A percentile compares a stretch with the other conserved stretches of the same genome.
These are phyloP conservation scores for Eucriotettix oculatus DNA, from an alignment of 2,888 invertebrate genomes.

Conservation along the genomic window DNA sequence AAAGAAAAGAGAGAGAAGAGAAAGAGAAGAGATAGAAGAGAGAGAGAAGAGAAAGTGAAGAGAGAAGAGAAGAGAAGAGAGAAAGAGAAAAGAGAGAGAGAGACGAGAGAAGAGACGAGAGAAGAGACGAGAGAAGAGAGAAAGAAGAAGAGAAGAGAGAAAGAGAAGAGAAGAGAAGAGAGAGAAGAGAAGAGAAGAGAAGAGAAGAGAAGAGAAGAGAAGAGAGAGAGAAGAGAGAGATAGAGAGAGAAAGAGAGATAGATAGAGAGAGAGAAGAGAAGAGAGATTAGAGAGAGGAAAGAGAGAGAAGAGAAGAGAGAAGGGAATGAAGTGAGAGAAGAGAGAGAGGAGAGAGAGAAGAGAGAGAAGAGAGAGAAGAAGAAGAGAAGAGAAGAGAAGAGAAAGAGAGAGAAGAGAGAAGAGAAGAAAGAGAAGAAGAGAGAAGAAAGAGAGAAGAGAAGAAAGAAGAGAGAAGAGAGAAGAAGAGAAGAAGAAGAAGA, in stretches of 20 bases:
- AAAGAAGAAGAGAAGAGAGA: not conserved
- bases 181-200: not conserved
- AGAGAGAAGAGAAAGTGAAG: not conserved
- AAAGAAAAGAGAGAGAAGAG: not conserved
- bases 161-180: not conserved
- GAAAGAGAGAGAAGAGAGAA: not conserved
- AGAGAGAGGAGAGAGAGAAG: not conserved
- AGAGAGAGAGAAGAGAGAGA: too few relatives aligned
- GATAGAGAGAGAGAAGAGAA: too few relatives aligned
- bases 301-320: not conserved
- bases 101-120: not conserved
- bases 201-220: not conserved
- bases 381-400: not conserved
- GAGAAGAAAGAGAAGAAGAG: too few relatives aligned
- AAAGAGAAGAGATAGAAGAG: fast-evolving
- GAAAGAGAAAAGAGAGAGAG: too few relatives aligned
- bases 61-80: too few relatives aligned
- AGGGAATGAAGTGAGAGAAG: not conserved
- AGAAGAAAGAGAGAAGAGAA: too few relatives aligned
- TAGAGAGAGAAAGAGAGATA: too few relatives aligned
- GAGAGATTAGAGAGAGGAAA: too few relatives aligned
- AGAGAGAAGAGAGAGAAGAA: not conserved
- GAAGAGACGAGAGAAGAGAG: not conserved
- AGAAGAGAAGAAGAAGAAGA: not conserved
- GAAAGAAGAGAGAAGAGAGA: not conserved